phyloP scores from a whole-genome alignment of 2,888 invertebrate genomes.

The Eutolmus rufibarbis region DNA sequence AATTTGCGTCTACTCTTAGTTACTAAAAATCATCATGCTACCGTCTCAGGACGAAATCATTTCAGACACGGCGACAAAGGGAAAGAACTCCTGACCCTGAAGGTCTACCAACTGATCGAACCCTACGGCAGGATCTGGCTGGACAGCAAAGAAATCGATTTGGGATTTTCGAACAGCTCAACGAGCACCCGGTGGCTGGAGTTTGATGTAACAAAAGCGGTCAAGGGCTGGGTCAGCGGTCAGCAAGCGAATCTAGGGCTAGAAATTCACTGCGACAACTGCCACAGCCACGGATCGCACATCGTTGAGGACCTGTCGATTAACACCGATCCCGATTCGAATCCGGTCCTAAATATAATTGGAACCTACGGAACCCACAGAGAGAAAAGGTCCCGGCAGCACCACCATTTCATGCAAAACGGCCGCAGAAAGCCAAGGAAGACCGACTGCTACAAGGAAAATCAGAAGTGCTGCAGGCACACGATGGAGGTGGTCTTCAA shows the following conservation, averaged over 20 bases:
- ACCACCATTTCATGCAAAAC: slow-evolving; percentile 47
- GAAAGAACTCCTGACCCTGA: slow-evolving; percentile 51
- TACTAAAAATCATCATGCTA: slow-evolving; percentile 50
- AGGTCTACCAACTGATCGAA: slow-evolving; percentile 56
- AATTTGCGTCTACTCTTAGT: slow-evolving; percentile 57
- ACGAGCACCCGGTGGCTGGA: slow-evolving; percentile 67
- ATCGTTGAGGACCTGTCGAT: slow-evolving; percentile 55
- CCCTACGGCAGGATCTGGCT: slow-evolving; percentile 56
- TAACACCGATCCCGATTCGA: slow-evolving; percentile 50
- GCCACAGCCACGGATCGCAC: slow-evolving; percentile 60
- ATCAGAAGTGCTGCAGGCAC: slow-evolving; percentile 71
- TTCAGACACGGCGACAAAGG: neutral
- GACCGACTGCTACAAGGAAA: slow-evolving; percentile 66
- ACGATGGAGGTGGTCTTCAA: slow-evolving; percentile 72
- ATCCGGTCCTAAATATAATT: slow-evolving; percentile 59
- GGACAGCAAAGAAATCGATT: slow-evolving; percentile 59
- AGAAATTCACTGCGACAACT: slow-evolving; percentile 66
- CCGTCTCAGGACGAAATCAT: slow-evolving; percentile 33
- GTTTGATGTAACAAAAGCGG: slow-evolving; percentile 67
- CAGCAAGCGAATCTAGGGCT: slow-evolving; percentile 64
- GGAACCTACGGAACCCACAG: slow-evolving; percentile 53
- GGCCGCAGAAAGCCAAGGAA: slow-evolving; percentile 58
- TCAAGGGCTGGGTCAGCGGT: slow-evolving; percentile 63
- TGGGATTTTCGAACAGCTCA: slow-evolving; percentile 50
- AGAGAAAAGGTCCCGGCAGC: slow-evolving; percentile 52